Base-by-base conservation (phyloP, 1,140 invertebrate genomes). In the Leptinotarsa lineolata region DNA sequence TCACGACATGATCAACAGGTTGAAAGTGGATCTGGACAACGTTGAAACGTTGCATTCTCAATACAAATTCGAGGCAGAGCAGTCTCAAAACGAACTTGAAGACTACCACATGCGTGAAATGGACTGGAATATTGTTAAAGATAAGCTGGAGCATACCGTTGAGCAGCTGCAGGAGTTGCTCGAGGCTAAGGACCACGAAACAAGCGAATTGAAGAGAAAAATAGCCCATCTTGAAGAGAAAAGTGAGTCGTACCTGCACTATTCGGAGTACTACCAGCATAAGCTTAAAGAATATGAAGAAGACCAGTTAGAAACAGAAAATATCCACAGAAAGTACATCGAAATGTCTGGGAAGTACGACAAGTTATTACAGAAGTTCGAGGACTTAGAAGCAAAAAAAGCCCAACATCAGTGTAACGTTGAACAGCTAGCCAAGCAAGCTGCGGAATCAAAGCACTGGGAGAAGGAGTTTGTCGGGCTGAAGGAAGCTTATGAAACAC, bases 291-390 rank as follows among this genome's bases (percentile, higher is more conserved):
- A 77, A 22, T 73, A 64, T 61, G 77, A 77, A 70, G 44, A 20
- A 8, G 73, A 75, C 24, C 58, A 67, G 21, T 21, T 44, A 48
- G 82, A 82, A 70, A 70, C 74, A 61, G 72, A 73, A 5, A 74
- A 78, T 39, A 79, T 82, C 22, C 73, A 78, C 48, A 81, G 79
- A 69, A 83, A 81, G 67, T 83, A 83, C 61, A 83, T 83, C 30
- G 81, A 83, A 20, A 77, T 81, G 20, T 82, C 79, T 72, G 78
- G 79, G 11, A 83, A 82, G 70, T 83, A 81, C 69, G 81, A 83
- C 74, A 66, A 77, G 13, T 71, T 84, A 45, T 74, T 77, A n/a
- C 77, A 79, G 61, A 77, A 82, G 48, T 80, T 74, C 68, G 78
- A 83, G 60, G 44, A 24, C 21, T 21, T 79, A 24, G 72, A 77